Base-by-base conservation (phyloP, 1,140 invertebrate genomes). In the Piezodorus guildinii region DNA sequence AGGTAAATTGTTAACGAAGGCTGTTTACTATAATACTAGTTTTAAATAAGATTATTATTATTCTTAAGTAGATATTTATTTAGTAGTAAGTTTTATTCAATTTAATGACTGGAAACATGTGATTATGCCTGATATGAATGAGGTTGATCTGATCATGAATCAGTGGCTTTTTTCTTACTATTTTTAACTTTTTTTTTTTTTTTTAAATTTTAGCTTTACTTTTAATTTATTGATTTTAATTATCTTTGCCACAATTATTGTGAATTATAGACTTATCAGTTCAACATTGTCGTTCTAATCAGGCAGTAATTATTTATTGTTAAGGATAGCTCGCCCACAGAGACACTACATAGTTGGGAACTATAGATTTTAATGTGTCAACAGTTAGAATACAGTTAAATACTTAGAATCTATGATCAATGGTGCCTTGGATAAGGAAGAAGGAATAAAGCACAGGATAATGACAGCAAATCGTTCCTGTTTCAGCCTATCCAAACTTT, bases 1-100 rank as follows among this genome's bases (percentile, higher is more conserved):
- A 56, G 23, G 19, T 56, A 25, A 49, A 56, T 56, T 56, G 52
- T 56, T 56, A 56, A 56, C 52, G 52, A 56, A 56, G 52, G 52
- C 52, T 56, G 52, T 56, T 56, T 56, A 56, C 52, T 56, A 56
- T 56, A 56, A 56, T 10, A 56, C 52, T 56, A 56, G 52, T 56
- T 56, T 39, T 39, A 23, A 56, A 56, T 56, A 56, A 56, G 52
- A 25, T 56, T 56, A 56, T 25, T 56, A 25, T 56, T 56, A 56
- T 23, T 56, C 21, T 56, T 56, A 56, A 56, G 52, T 56, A 56
- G 10, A 56, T 56, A 56, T 56, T 56, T 56, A 56, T 56, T 56
- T 56, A 56, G 52, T 23, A 25, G 15, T 56, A 56, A 56, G 52
- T 9, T 56, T 21, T 56, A 56, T 56, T 23, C 17, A 56, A 16